phyloP scores from a whole-genome alignment of 2,113 vertebrate genomes.

The Colinus virginianus region DNA sequence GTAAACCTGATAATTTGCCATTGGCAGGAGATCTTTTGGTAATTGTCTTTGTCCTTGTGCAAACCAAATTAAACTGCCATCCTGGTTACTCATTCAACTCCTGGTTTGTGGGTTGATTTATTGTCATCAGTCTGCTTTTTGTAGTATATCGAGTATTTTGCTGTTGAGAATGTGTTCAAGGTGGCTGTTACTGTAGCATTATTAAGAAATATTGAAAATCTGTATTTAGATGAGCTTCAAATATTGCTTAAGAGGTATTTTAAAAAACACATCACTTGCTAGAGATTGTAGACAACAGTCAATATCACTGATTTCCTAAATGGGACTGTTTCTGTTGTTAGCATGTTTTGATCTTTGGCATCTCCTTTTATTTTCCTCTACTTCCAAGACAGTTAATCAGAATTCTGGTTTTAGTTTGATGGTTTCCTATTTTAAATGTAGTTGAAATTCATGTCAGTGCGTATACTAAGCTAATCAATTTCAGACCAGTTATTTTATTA shows the following conservation, averaged over 20 bases:
- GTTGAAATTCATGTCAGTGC: background rate
- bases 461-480: background rate
- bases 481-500: background rate
- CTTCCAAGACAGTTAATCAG: background rate
- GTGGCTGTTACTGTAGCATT: background rate
- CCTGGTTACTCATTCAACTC: background rate
- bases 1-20: background rate
- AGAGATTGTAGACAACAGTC: background rate
- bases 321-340: background rate
- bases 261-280: background rate
- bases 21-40: background rate
- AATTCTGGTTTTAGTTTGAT: background rate
- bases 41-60: background rate
- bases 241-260: background rate
- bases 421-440: background rate
- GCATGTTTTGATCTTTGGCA: background rate
- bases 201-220: background rate
- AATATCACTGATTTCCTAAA: background rate
- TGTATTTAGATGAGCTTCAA: background rate
- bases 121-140: background rate
- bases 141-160: background rate
- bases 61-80: background rate
- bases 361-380: slow-evolving; percentile 9
- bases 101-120: background rate
- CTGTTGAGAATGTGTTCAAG: background rate